Conservation (phyloP, 2,113 vertebrate species). For the Cynocephalus volans region DNA sequence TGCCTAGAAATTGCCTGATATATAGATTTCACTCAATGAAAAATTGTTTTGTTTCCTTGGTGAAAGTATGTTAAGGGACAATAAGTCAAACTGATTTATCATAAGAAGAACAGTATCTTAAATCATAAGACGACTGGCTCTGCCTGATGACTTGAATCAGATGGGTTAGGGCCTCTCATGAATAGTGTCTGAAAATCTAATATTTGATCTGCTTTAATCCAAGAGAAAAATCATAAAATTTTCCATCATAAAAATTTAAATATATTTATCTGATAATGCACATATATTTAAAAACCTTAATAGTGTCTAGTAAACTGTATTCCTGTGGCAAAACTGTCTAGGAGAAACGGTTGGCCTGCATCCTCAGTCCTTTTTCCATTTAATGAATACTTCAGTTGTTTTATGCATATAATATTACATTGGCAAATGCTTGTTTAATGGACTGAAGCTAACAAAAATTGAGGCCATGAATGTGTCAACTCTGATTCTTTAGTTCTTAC, state of each 20-base stretch:
- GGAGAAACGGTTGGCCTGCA: neutral
- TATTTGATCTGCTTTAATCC: neutral
- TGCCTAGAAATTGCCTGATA: neutral
- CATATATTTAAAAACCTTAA: slow-evolving; percentile 36
- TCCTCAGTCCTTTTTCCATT: slow-evolving; percentile 65
- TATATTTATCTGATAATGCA: slow-evolving; percentile 8
- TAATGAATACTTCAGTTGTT: slow-evolving; percentile 83
- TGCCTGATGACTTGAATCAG: neutral
- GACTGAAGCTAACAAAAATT: slow-evolving; percentile 86
- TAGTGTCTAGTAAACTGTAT: neutral
- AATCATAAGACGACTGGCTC: neutral
- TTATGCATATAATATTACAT: slow-evolving; percentile 78
- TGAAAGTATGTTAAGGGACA: neutral
- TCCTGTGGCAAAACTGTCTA: neutral
- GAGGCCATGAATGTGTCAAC: slow-evolving; percentile 82
- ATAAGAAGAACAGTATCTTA: neutral
- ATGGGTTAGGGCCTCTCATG: neutral
- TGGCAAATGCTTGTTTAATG: slow-evolving; percentile 85
- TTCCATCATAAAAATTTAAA: slow-evolving; percentile 21
- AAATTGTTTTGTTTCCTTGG: neutral
- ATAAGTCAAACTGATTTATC: neutral
- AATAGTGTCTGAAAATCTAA: neutral
- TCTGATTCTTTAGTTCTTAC: slow-evolving; percentile 75
- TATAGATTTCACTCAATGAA: neutral
- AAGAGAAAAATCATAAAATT: neutral